Conservation (phyloP, 1,140 invertebrate species). For the Drosophila bipectinata region DNA sequence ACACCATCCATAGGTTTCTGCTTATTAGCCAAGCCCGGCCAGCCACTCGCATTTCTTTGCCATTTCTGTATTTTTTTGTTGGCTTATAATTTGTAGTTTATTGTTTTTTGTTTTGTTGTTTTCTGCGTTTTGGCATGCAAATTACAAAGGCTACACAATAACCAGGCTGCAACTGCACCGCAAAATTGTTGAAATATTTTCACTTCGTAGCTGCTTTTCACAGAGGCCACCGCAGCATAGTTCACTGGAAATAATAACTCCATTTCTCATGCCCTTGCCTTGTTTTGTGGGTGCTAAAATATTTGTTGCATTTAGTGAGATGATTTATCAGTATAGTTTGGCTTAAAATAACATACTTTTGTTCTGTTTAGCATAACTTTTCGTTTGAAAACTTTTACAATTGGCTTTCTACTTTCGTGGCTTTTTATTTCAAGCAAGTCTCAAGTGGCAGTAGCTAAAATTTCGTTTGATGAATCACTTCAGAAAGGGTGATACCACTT, state of each 20-base stretch:
- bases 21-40: constrained; percentile 51
- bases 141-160: constrained; percentile 55
- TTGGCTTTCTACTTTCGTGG: neutral
- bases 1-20: constrained; percentile 24
- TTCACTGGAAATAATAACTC: constrained; percentile 60
- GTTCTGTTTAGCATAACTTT: neutral
- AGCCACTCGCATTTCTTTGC: constrained; percentile 59
- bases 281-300: constrained; percentile 25
- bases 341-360: neutral
- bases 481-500: constrained; percentile 34
- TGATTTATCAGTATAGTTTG: constrained; percentile 16
- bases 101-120: constrained; percentile 55
- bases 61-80: constrained; percentile 39
- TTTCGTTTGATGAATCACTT: constrained; percentile 10
- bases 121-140: constrained; percentile 70
- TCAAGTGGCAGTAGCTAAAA: constrained; percentile 12
- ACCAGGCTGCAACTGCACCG: constrained; percentile 57
- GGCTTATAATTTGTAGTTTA: constrained; percentile 62
- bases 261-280: constrained; percentile 58
- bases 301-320: constrained; percentile 27
- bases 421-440: neutral
- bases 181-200: constrained; percentile 72
- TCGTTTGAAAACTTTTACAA: neutral
- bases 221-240: neutral
- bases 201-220: constrained; percentile 56